A percentile compares a stretch with the other conserved stretches of the same genome.
Conservation (phyloP, 64 coral and sea anemone genomes). For the Montipora sp. region DNA sequence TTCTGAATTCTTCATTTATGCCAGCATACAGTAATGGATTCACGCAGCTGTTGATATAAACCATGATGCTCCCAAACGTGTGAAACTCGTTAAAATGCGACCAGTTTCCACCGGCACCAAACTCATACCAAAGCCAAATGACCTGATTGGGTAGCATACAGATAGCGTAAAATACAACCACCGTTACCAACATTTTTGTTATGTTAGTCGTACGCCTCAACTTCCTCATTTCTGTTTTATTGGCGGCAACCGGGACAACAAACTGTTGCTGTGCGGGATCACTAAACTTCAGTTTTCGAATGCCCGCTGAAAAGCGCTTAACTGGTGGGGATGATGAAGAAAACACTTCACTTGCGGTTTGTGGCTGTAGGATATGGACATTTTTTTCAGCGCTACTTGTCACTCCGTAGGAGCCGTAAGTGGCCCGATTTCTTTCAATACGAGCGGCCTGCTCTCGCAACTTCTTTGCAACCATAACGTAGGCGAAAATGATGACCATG, state of each 20-base stretch:
- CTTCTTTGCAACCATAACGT: slow-evolving; percentile 73
- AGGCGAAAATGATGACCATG: slow-evolving; percentile 77
- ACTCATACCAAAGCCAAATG: slow-evolving; percentile 87
- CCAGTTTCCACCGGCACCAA: slow-evolving; percentile 63
- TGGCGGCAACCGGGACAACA: not conserved
- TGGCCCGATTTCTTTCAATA: slow-evolving; percentile 63
- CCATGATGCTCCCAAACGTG: slow-evolving; percentile 83
- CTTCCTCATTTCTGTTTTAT: slow-evolving; percentile 64
- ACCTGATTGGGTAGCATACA: slow-evolving; percentile 88
- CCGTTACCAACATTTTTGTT: slow-evolving; percentile 84
- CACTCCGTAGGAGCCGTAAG: not conserved
- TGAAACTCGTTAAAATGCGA: slow-evolving; percentile 32
- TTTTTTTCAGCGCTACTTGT: not conserved
- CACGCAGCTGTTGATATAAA: slow-evolving; percentile 84
- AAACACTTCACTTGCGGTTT: slow-evolving; percentile 27
- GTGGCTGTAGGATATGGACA: not conserved
- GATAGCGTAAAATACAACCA: slow-evolving; percentile 76
- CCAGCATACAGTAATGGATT: slow-evolving; percentile 89
- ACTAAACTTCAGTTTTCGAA: not conserved
- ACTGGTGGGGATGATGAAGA: not conserved
- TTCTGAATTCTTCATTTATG: slow-evolving; percentile 90
- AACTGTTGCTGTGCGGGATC: slow-evolving; percentile 14
- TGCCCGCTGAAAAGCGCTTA: not conserved
- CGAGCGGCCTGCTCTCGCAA: slow-evolving; percentile 76
- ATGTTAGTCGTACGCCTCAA: slow-evolving; percentile 81